Base-by-base conservation (phyloP, 1,140 invertebrate species). In the Episyrphus balteatus region DNA sequence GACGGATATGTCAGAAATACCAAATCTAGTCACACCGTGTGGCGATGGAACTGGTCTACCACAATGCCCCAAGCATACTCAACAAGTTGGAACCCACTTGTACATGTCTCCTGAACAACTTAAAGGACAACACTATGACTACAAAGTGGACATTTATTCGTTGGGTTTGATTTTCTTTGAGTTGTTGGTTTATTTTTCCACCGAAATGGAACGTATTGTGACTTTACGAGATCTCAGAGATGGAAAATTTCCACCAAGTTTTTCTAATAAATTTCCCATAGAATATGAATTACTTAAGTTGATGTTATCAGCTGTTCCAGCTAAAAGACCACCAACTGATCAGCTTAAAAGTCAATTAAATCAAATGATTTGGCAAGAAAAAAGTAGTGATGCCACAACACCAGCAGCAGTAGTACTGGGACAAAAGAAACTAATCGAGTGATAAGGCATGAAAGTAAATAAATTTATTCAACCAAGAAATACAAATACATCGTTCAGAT, bases 61-160 rank as follows among this genome's bases (percentile, higher is more conserved):
- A 13, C 55, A 53, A n/a, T 55, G 52, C 51, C 49, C 57, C 0
- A 68, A 69, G 0, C 77, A 78, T 49, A 80, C 78, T 0, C 70
- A 75, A 58, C 69, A 72, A 59, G 78, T 79, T 51, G 78, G 94
- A 14, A 98, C 95, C 1, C 81, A 87, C 34, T 71, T 97, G 1
- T 99, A 99, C 65, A 98, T 98, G 93, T 95, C 92, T 48, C 94
- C 93, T 18, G 95, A 99, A 70, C 94, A 97, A 73, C 72, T 84
- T 12, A 70, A 73, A 11, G 83, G 85, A 1, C 74, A 80, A 48
- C 71, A 76, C 2, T 97, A 98, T 66, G 85, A 86, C 61, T 88
- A 89, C 59, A 98, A 97, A 74, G 92, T 98, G 31, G 95, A 98
- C 64, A 96, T 98, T 48, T 98, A 90, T 72, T 92, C 93, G 0